A percentile compares a stretch with the other conserved stretches of the same genome.
Conservation (phyloP, 1,140 invertebrate species). For the Sycophaga agraensis region DNA sequence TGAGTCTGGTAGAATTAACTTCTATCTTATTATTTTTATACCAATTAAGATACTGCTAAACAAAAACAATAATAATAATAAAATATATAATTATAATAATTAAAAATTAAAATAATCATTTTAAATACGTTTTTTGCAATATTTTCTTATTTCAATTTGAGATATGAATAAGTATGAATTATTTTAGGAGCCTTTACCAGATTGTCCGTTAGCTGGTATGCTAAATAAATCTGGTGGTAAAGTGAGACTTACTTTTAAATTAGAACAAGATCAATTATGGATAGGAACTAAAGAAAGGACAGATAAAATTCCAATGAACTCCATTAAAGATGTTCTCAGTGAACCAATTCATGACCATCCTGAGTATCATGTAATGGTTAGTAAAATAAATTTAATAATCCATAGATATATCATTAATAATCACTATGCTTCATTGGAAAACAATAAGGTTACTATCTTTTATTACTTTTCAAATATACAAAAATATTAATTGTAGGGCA, state of each 20-base stretch:
- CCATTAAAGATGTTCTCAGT: slow-evolving; percentile 80
- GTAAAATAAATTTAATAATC: slow-evolving; percentile 22
- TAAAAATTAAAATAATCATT: too few relatives aligned
- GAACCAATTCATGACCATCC: slow-evolving; percentile 89
- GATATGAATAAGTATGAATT: background rate
- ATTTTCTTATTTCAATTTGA: background rate
- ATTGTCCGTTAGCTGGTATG: slow-evolving; percentile 85
- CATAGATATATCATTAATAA: background rate
- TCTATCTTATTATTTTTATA: too few relatives aligned
- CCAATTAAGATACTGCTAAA: too few relatives aligned
- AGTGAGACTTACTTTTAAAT: slow-evolving; percentile 89
- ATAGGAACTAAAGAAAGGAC: slow-evolving; percentile 92
- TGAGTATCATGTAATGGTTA: slow-evolving; percentile 92
- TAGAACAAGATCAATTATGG: slow-evolving; percentile 91
- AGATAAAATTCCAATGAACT: slow-evolving; percentile 88
- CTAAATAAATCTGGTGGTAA: slow-evolving; percentile 90
- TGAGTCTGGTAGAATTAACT: too few relatives aligned
- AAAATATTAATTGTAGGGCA: slow-evolving; percentile 55
- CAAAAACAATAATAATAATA: too few relatives aligned
- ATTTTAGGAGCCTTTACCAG: slow-evolving; percentile 75
- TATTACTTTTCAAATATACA: background rate
- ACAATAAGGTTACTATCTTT: background rate
- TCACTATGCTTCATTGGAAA: background rate
- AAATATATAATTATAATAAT: too few relatives aligned
- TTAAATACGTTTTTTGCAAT: too few relatives aligned